Evolutionary conservation across 2,113 vertebrate genomes (phyloP), one percentile per base, ranked within the genome.

Genomic region (Mustelus asterias): DNA sequence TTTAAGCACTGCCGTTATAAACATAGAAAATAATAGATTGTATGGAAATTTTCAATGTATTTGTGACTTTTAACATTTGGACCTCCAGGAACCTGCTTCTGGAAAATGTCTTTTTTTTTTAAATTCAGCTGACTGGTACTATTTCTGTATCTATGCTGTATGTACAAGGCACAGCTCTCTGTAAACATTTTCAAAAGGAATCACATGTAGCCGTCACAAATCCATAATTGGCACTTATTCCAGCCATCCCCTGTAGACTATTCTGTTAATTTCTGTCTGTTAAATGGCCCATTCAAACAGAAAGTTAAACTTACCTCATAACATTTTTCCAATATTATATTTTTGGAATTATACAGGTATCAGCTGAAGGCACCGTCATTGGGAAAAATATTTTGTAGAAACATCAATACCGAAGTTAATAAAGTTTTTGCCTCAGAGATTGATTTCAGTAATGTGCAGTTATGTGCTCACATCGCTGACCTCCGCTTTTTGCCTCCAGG

Each of bases 401-500:
- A 29, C 10, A 16, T 72, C 22, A 48, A 54, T 16, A 95, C 41
- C 54, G 26, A 69, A 72, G 41, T 70, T 54, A 95, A 95, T 95
- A 26, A 72, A 29, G 37, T 44, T 72, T 48, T 94, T 70, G 41
- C 67, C 90, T 69, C 65, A 37, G 41, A 94, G 92, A 95, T 95
- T 54, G 33, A 95, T 72, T 72, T 95, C 94, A 70, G 26, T 72
- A 54, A 72, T 29, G 44, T 14, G 22, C 41, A 95, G 69, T 69
- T 69, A 20, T 69, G 94, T 33, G 41, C 41, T 72, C 44, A 72
- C 41, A 72, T 26, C 41, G 11, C 69, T 76, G 69, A 44, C 37
- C 67, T 95, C 69, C 29, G 41, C 67, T 70, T 33, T 95, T 95
- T 95, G n/a, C 93, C 93, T 67, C 65, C 67, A 72, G 93, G 24